phyloP scores from a whole-genome alignment of 2,797 vertebrate genomes.

The Anabacerthia variegaticeps region DNA sequence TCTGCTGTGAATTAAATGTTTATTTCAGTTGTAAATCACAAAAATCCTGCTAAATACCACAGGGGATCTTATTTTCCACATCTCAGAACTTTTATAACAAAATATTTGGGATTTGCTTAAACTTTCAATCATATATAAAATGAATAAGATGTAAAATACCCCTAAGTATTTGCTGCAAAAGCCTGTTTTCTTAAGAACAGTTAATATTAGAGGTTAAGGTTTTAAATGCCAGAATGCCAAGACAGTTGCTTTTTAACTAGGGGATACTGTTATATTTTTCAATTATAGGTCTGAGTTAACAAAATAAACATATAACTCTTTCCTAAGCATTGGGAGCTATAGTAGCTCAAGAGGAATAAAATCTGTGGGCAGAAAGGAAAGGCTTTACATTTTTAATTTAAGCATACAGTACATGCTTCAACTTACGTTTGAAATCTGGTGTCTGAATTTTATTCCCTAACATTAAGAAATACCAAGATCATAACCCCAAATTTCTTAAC shows the following conservation, averaged over 20 bases:
- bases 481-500: neutral
- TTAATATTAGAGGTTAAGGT: constrained; percentile 39
- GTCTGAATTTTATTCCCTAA: neutral
- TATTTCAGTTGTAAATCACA: constrained; percentile 49
- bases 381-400: constrained; percentile 38
- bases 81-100: constrained; percentile 44
- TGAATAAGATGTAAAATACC: constrained; percentile 54
- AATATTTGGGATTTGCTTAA: constrained; percentile 67
- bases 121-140: constrained; percentile 53
- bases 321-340: constrained; percentile 20
- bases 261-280: constrained; percentile 17
- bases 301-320: constrained; percentile 4
- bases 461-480: neutral
- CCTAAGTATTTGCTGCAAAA: constrained; percentile 31
- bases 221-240: constrained; percentile 11
- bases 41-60: constrained; percentile 6
- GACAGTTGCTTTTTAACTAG: constrained; percentile 40
- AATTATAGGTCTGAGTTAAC: neutral
- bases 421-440: constrained; percentile 12
- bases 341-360: constrained; percentile 54
- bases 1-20: constrained; percentile 55
- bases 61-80: constrained; percentile 63
- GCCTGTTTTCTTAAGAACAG: constrained; percentile 12
- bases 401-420: constrained; percentile 5
- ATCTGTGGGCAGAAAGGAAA: neutral